Base-by-base conservation (phyloP, 2,888 invertebrate genomes). In the Oeneis ivallda region DNA sequence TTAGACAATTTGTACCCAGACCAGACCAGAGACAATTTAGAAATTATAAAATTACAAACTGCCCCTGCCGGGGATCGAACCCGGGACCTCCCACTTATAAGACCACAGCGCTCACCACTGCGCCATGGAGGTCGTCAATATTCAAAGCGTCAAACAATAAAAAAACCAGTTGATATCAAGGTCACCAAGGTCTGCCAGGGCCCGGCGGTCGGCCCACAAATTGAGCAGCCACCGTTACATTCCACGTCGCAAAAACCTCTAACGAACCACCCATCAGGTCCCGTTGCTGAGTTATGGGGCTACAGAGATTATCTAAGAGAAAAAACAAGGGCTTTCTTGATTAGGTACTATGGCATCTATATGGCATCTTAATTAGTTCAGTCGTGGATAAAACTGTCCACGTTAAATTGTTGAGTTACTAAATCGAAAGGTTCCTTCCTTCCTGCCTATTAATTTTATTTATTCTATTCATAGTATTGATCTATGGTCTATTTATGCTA, bases 151-250 rank as follows among this genome's bases (percentile, higher is more conserved):
- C 6, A 43, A 11, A 32, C 52, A 53, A 34, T 34, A 57, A 43
- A 57, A 15, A 53, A 67, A 56, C 65, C 45, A 54, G 65, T 65
- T 65, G 26, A 65, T 60, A 68, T 54, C 58, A 68, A 68, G 68
- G 68, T 66, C 68, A 34, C 52, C 59, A 50, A 60, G 59, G 45
- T 58, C 58, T 58, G 47, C 58, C 47, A 58, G 45, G 49, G 49
- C 34, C 59, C 26, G 49, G 19, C 57, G 50, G 50, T 43, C 62
- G 71, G 65, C 68, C 65, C 65, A 68, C 70, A 69, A 72, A 72
- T 69, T 70, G 64, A 68, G 50, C 50, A 50, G 47, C 53, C 58
- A 71, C 74, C 75, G 75, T 74, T 75, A 74, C 72, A 73, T 72
- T 71, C 71, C 72, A 57, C 53, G 63, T 67, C 47, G 70, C 67